Evolutionary conservation across 2,113 vertebrate species (phyloP).

Genomic region (Psittacula cyanocephala): DNA sequence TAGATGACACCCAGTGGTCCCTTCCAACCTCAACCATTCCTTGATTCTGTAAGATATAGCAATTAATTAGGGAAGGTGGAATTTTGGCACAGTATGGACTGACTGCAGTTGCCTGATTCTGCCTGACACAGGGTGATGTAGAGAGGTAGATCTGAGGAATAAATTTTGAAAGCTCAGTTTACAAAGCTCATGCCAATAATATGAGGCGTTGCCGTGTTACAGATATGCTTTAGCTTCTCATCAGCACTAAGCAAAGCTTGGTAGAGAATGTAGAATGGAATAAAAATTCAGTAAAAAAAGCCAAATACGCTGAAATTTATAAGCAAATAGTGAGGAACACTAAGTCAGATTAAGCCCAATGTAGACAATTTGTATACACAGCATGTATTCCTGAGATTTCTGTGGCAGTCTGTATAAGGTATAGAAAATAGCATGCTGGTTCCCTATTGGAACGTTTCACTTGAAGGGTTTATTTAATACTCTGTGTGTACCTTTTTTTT

Average conservation of each 20-base stretch:
- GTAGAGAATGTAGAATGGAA: not conserved
- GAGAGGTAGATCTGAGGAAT: not conserved
- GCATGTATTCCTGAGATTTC: not conserved
- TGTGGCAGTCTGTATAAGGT: not conserved
- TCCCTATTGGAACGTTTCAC: not conserved
- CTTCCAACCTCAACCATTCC: not conserved
- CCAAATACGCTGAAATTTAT: not conserved
- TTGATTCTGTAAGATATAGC: not conserved
- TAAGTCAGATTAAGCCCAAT: not conserved
- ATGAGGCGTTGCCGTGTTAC: not conserved
- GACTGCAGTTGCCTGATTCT: not conserved
- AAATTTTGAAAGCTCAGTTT: not conserved
- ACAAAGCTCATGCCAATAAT: not conserved
- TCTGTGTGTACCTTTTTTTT: not conserved
- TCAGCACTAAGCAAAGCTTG: not conserved
- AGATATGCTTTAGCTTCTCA: not conserved
- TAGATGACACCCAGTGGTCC: not conserved
- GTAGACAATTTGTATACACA: not conserved
- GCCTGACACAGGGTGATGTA: not conserved
- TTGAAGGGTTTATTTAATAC: not conserved
- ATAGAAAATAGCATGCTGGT: not conserved
- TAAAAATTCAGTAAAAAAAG: not conserved
- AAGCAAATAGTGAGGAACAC: not conserved
- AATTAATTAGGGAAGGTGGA: not conserved
- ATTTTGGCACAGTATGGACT: not conserved